A percentile compares a stretch with the other conserved stretches of the same genome.
phyloP scores from a whole-genome alignment of 1,140 invertebrate species.

The Conus ventricosus region DNA sequence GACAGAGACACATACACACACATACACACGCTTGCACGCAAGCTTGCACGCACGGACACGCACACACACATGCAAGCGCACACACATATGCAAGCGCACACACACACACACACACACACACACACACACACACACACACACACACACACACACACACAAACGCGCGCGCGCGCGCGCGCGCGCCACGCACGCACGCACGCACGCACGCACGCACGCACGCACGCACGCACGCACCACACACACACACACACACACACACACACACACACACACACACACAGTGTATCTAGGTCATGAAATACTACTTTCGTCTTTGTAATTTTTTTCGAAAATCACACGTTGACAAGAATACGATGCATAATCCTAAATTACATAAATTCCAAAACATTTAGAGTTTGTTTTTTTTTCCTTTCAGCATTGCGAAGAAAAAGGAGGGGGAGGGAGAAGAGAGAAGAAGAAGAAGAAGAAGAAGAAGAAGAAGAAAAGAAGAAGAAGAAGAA shows the following conservation, averaged over 20 bases:
- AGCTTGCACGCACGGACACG: too few species aligned
- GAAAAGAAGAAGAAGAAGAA: background rate
- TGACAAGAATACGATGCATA: background rate
- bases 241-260: constrained; percentile 21
- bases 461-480: background rate
- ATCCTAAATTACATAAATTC: background rate
- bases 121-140: too few species aligned
- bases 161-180: too few species aligned
- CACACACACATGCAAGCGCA: too few species aligned
- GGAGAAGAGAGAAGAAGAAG: background rate
- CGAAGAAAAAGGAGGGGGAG: too few species aligned
- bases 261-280: constrained; percentile 29
- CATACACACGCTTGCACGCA: background rate
- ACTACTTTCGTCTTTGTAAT: background rate
- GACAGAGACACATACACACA: constrained; percentile 17
- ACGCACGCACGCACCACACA: background rate
- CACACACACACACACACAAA: too few species aligned
- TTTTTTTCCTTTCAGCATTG: background rate
- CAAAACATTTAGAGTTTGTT: background rate
- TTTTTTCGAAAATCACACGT: background rate
- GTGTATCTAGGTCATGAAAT: background rate
- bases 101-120: too few species aligned
- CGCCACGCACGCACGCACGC: too few species aligned
- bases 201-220: background rate
- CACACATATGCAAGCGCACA: too few species aligned